Base-by-base conservation (phyloP, 1,140 invertebrate species). In the Drosophila parabipectinata region DNA sequence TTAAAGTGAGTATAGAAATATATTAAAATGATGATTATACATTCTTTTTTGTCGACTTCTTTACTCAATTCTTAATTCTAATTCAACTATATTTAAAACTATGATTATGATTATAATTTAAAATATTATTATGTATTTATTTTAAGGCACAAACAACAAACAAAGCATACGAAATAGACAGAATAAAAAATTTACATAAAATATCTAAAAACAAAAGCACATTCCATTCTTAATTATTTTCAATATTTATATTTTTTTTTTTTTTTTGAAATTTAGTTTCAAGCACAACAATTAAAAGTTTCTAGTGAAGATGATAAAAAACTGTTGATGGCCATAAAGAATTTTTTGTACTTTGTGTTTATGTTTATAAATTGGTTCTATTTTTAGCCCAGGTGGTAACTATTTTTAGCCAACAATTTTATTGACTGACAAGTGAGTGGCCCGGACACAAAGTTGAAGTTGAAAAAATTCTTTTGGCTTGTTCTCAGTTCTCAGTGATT, bases 161-260 rank as follows among this genome's bases (percentile, higher is more conserved):
- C 58, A 85, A 88, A 88, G 74, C 79, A 83, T 66, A 76, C 61
- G 45, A 52, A 75, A 56, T n/a, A 64, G 62, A 60, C 21, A 45
- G 32, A 32, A 69, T 64, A 72, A 28, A 77, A 82, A 77, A 88
- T 79, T 76, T 82, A 87, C 79, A 83, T 83, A 88, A 87, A 87
- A 87, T 88, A 88, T 88, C 82, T 88, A 88, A 88, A 88, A 87
- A 88, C 67, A 88, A 88, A 88, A 78, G 82, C 78, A 87, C 77
- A 87, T 85, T 81, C 72, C 72, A 81, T 74, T 85, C 4, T 44
- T 76, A 73, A 73, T 73, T 62, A 50, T 73, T 53, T 72, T 67
- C 28, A 18, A 30, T 34, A n/a, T 6, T 21, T 21, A 30, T 15
- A 34, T 8, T 28, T 62, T 67, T 41, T 4, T 62, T 67, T 41